Evolutionary conservation across 2,888 invertebrate genomes (phyloP).

Genomic region (Euplexia lucipara): DNA sequence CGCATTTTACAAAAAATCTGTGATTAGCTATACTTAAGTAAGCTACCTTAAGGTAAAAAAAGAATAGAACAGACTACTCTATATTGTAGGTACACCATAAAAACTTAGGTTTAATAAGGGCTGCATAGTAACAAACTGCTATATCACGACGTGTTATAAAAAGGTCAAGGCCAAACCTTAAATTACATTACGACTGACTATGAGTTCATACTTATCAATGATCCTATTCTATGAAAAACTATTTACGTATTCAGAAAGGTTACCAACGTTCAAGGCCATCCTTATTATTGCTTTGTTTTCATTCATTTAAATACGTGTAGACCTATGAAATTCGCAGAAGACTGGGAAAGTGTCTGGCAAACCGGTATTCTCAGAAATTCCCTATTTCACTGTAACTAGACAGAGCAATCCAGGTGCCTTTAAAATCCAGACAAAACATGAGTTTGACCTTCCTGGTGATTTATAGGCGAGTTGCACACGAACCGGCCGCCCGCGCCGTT

Average conservation of each 20-base stretch:
- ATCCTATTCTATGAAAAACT: background rate
- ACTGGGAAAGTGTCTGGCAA: background rate
- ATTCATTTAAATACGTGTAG: too few species aligned
- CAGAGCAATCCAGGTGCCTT: constrained; percentile 24
- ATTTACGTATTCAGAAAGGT: too few species aligned
- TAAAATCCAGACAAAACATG: constrained; percentile 21
- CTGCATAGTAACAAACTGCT: too few species aligned
- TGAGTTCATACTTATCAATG: background rate
- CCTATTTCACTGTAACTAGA: background rate
- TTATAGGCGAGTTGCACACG: constrained; percentile 36
- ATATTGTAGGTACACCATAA: too few species aligned
- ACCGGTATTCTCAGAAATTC: background rate
- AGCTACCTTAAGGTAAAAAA: too few species aligned
- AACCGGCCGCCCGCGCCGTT: background rate
- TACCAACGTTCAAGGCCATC: constrained; percentile 23
- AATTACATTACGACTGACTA: too few species aligned
- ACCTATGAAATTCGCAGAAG: constrained; percentile 2
- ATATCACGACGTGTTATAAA: too few species aligned
- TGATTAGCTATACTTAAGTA: too few species aligned
- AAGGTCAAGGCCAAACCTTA: too few species aligned
- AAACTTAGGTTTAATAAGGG: too few species aligned
- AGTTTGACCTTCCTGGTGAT: constrained; percentile 46
- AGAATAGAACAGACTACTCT: too few species aligned
- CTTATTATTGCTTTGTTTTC: constrained; percentile 3
- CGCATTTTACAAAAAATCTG: too few species aligned